Percentiles rank a stretch among this genome's conserved stretches.
These are phyloP conservation scores for Cheilosia grossa DNA, from an alignment of 2,888 invertebrate genomes.

Conservation along the genomic window DNA sequence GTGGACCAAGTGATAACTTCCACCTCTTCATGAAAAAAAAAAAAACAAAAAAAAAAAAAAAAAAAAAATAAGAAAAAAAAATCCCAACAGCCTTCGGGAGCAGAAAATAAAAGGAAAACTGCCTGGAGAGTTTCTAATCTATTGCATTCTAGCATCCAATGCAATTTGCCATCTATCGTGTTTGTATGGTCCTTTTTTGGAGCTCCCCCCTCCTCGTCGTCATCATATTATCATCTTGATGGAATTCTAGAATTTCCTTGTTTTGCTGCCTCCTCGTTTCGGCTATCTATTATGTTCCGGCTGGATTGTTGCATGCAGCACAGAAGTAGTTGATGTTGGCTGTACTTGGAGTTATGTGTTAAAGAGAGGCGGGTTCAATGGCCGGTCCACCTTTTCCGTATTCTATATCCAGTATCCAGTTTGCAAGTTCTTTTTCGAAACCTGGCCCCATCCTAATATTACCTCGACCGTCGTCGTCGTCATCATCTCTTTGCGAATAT, in stretches of 20 bases:
- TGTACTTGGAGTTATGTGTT: slow-evolving; percentile 47
- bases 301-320: slow-evolving; percentile 73
- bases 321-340: slow-evolving; percentile 66
- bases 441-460: slow-evolving; percentile 37
- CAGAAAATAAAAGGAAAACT: slow-evolving; percentile 40
- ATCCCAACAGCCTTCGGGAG: background rate
- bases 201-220: background rate
- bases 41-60: slow-evolving; percentile 2
- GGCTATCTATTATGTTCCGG: slow-evolving; percentile 70
- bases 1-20: slow-evolving; percentile 41
- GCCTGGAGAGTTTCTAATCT: slow-evolving; percentile 68
- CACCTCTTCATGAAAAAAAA: slow-evolving; percentile 4
- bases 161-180: slow-evolving; percentile 30
- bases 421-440: slow-evolving; percentile 54
- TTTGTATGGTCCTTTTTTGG: slow-evolving; percentile 12
- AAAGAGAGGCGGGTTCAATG: slow-evolving; percentile 48
- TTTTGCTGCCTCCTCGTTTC: slow-evolving; percentile 37
- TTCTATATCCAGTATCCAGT: slow-evolving; percentile 70
- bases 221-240: slow-evolving; percentile 59
- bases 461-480: slow-evolving; percentile 19
- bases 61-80: background rate
- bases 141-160: slow-evolving; percentile 56
- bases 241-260: slow-evolving; percentile 20
- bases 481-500: slow-evolving; percentile 59
- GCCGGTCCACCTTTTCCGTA: slow-evolving; percentile 65